Evolutionary conservation across 2,888 invertebrate genomes (phyloP).

Genomic region (Periphyllus acericola): DNA sequence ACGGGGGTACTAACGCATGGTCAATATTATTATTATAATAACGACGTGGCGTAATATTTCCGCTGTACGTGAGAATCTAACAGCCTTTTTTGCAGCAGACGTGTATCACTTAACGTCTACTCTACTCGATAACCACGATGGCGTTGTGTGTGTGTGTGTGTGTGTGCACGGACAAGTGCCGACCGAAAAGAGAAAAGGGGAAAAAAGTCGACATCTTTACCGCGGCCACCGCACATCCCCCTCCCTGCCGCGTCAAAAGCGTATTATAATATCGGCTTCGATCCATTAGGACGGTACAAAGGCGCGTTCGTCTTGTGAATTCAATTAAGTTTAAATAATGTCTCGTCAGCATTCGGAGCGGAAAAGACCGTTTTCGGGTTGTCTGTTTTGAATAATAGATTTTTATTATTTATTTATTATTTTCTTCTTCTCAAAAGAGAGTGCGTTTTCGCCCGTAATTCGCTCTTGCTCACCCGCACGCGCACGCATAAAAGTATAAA

Average conservation of each 20-base stretch:
- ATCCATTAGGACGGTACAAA: constrained; percentile 54
- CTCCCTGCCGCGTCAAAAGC: background rate
- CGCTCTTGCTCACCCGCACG: background rate
- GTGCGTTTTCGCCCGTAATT: background rate
- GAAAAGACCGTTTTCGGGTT: constrained; percentile 55
- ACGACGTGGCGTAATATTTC: background rate
- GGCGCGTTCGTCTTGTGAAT: constrained; percentile 50
- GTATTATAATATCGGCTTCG: constrained; percentile 41
- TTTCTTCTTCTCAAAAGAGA: constrained; percentile 37
- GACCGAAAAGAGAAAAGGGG: background rate
- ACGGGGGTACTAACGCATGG: no score
- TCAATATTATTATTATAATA: no score
- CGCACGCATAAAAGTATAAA: background rate
- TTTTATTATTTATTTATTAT: constrained; percentile 58
- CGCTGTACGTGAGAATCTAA: background rate
- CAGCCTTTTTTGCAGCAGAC: background rate
- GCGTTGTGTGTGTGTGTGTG: background rate
- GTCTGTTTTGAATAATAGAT: constrained; percentile 62
- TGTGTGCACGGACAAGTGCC: background rate
- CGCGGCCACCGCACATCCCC: background rate
- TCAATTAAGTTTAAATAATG: constrained; percentile 61
- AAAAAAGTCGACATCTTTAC: constrained; percentile 37
- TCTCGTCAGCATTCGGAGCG: constrained; percentile 50
- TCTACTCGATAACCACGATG: background rate
- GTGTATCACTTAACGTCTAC: constrained; percentile 4